Percentiles rank a stretch among this genome's conserved stretches.
phyloP scores from a whole-genome alignment of 2,113 vertebrate genomes.

The Tricholaema leucomelas region DNA sequence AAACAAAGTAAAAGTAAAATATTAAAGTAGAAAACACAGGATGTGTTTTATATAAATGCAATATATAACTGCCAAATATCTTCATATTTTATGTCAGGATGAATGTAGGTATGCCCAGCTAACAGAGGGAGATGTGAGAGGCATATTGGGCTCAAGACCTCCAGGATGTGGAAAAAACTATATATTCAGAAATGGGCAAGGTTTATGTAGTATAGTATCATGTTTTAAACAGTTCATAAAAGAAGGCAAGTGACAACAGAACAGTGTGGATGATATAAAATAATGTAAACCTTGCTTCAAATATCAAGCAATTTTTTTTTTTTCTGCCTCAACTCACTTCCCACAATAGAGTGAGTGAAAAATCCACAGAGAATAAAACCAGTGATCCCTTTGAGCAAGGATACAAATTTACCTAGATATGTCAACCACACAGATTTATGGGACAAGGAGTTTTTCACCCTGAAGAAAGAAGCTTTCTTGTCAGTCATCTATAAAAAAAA shows the following conservation, averaged over 20 bases:
- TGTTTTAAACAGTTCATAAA: slow-evolving; percentile 63
- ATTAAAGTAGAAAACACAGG: neutral
- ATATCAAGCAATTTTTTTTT: slow-evolving; percentile 22
- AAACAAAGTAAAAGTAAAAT: neutral
- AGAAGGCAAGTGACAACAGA: slow-evolving; percentile 52
- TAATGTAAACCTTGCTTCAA: slow-evolving; percentile 24
- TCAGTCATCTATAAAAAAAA: slow-evolving; percentile 57
- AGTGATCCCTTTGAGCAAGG: slow-evolving; percentile 60
- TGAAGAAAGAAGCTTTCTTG: slow-evolving; percentile 48
- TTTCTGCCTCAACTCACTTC: slow-evolving; percentile 35
- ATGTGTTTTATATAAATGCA: neutral
- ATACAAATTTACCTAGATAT: slow-evolving; percentile 66
- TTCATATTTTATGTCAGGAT: neutral
- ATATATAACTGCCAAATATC: neutral
- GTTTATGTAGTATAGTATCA: slow-evolving; percentile 38
- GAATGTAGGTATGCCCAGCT: neutral
- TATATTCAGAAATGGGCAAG: slow-evolving; percentile 13
- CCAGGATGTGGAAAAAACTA: neutral
- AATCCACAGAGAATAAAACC: slow-evolving; percentile 63
- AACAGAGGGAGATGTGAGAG: neutral
- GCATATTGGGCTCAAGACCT: neutral
- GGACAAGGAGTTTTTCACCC: slow-evolving; percentile 66
- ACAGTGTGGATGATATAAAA: slow-evolving; percentile 45
- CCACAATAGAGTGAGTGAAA: slow-evolving; percentile 56
- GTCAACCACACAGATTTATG: slow-evolving; percentile 63